Evolutionary conservation across 1,140 invertebrate genomes (phyloP), one percentile per base, ranked within the genome.

Genomic region (Andrena cerasifolii): DNA sequence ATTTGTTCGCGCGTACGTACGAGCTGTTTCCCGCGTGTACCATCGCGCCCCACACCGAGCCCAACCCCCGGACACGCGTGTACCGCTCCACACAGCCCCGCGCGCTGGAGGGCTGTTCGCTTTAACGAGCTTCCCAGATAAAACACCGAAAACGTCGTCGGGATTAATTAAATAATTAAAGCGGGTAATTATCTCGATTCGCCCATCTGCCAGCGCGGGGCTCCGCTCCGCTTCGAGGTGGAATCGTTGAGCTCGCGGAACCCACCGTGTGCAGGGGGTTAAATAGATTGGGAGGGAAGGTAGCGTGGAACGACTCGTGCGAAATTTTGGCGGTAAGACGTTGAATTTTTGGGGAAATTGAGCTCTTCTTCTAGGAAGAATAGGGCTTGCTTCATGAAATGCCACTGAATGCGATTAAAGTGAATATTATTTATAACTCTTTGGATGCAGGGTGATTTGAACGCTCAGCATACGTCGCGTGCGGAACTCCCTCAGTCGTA

Each of bases 151-250:
- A 90, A 84, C 85, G 84, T 90, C 86, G 83, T 80, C 74, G 78
- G 86, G 88, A 91, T 90, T 91, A 91, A 91, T 91, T 91, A 89
- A 90, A 91, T 91, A 91, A 91, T 91, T 91, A 88, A 90, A 89
- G 79, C 86, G 79, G 75, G 85, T 87, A 90, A 90, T 91, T 91
- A 90, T 90, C 86, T 79, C 75, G 86, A 68, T 45, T 45, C 71
- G 56, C 21, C 61, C 59, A 66, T 67, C 54, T 71, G 33, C 56
- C 33, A 10, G 36, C 40, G 56, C 73, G 80, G 61, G 74, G 54
- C 40, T 21, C 59, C 49, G 71, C 66, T 26, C 31, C 54, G 47
- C n/a, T n/a, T n/a, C n/a, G 56, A 51, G 6, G 47, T 47, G 36
- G 24, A 36, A 67, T 67, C 73, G 16, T 75, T 58, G 58, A 49